Evolutionary conservation across 1,140 invertebrate genomes (phyloP).

Genomic region (Aradophagus sp.): DNA sequence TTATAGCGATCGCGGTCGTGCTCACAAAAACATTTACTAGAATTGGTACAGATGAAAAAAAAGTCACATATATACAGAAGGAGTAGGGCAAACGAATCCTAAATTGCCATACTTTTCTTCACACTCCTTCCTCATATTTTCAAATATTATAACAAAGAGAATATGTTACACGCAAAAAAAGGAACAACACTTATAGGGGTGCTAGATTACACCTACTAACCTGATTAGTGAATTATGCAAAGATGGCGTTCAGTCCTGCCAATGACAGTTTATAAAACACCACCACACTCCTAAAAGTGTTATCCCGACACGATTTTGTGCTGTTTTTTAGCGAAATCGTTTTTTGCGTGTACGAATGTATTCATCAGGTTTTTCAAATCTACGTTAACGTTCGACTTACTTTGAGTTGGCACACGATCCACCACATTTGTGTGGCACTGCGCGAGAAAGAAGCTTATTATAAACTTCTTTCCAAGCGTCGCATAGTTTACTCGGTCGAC

Average conservation of each 20-base stretch:
- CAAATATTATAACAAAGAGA: too few relatives aligned
- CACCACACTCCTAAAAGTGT: too few relatives aligned
- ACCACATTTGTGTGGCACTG: slow-evolving; percentile 55
- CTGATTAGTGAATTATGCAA: too few relatives aligned
- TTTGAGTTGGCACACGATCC: slow-evolving; percentile 58
- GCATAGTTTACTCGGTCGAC: slow-evolving; percentile 56
- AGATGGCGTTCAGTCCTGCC: too few relatives aligned
- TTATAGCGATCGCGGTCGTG: slow-evolving; percentile 23
- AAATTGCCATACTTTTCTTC: too few relatives aligned
- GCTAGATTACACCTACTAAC: too few relatives aligned
- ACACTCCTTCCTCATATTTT: too few relatives aligned
- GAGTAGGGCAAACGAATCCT: too few relatives aligned
- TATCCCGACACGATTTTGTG: too few relatives aligned
- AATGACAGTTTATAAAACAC: too few relatives aligned
- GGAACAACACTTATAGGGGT: too few relatives aligned
- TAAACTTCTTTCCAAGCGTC: slow-evolving; percentile 57
- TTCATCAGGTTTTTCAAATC: slow-evolving; percentile 43
- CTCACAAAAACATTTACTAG: slow-evolving; percentile 23
- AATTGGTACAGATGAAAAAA: slow-evolving; percentile 23
- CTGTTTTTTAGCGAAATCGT: background rate
- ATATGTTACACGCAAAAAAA: too few relatives aligned
- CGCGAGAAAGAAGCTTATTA: slow-evolving; percentile 53
- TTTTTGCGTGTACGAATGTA: slow-evolving; percentile 31
- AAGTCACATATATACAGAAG: slow-evolving; percentile 3
- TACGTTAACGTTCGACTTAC: slow-evolving; percentile 51